Percentiles rank a stretch among this genome's conserved stretches.
Conservation (phyloP, 2,797 vertebrate species). For the Propithecus deckenii region DNA sequence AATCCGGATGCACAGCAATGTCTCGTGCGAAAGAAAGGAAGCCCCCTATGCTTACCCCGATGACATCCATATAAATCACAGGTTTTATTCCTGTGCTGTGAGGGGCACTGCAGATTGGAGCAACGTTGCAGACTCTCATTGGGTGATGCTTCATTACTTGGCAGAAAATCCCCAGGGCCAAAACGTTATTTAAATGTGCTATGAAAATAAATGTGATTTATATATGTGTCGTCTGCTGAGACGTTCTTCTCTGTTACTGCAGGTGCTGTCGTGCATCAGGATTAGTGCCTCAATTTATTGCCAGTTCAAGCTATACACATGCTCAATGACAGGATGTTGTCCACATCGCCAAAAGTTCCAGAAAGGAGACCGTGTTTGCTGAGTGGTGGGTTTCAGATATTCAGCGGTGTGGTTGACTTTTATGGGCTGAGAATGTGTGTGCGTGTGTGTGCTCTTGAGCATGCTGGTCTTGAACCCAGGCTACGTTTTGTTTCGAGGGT, state of each 20-base stretch:
- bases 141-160: slow-evolving; percentile 82
- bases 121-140: slow-evolving; percentile 65
- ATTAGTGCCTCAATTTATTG: slow-evolving; percentile 78
- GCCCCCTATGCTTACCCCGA: not conserved
- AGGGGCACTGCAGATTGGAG: slow-evolving; percentile 69
- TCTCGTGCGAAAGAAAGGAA: slow-evolving; percentile 56
- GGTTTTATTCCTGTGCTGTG: slow-evolving; percentile 61
- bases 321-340: slow-evolving; percentile 46
- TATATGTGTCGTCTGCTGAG: slow-evolving; percentile 67
- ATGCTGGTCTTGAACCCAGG: not conserved
- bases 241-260: slow-evolving; percentile 63
- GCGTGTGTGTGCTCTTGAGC: rapidly evolving
- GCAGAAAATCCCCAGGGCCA: slow-evolving; percentile 75
- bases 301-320: not conserved
- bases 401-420: not conserved
- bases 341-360: slow-evolving; percentile 53
- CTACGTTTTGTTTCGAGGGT: not conserved
- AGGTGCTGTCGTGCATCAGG: slow-evolving; percentile 52
- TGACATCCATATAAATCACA: slow-evolving; percentile 77
- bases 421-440: not conserved
- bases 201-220: slow-evolving; percentile 84
- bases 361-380: slow-evolving; percentile 61
- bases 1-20: slow-evolving; percentile 43
- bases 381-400: slow-evolving; percentile 37
- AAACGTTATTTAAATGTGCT: slow-evolving; percentile 83